These are phyloP conservation scores for Microctonus aethiopoides DNA, from an alignment of 2,888 invertebrate species.

Conservation along the genomic window DNA sequence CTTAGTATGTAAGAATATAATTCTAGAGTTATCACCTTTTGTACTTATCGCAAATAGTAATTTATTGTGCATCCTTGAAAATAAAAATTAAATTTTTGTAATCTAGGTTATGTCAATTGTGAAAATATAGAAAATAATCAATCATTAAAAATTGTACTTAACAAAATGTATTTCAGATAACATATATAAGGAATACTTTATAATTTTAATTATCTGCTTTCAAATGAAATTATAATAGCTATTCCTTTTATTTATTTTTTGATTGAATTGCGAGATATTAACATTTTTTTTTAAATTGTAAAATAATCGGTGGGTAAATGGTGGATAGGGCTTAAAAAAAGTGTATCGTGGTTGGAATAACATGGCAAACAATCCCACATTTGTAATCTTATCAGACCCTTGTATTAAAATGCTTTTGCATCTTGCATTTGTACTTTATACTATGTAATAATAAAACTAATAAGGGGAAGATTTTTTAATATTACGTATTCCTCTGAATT, in stretches of 20 bases:
- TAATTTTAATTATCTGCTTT: background rate
- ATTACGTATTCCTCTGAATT: slow-evolving; percentile 10
- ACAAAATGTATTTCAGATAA: background rate
- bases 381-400: slow-evolving; percentile 6
- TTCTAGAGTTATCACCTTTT: slow-evolving; percentile 31
- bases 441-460: slow-evolving; percentile 41
- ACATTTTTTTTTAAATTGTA: background rate
- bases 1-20: background rate
- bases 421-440: slow-evolving; percentile 36
- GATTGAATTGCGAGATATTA: background rate
- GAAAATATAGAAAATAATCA: background rate
- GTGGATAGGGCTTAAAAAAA: background rate
- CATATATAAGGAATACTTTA: background rate
- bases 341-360: background rate
- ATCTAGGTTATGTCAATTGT: background rate
- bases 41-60: slow-evolving; percentile 29
- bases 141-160: background rate
- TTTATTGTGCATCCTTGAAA: background rate
- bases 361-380: background rate
- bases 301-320: background rate
- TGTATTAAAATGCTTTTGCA: background rate
- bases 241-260: background rate
- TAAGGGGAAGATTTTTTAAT: slow-evolving; percentile 25
- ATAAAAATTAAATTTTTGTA: background rate
- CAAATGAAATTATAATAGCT: background rate